Evolutionary conservation across 2,113 vertebrate genomes (phyloP).

Genomic region (Sapajus apella): DNA sequence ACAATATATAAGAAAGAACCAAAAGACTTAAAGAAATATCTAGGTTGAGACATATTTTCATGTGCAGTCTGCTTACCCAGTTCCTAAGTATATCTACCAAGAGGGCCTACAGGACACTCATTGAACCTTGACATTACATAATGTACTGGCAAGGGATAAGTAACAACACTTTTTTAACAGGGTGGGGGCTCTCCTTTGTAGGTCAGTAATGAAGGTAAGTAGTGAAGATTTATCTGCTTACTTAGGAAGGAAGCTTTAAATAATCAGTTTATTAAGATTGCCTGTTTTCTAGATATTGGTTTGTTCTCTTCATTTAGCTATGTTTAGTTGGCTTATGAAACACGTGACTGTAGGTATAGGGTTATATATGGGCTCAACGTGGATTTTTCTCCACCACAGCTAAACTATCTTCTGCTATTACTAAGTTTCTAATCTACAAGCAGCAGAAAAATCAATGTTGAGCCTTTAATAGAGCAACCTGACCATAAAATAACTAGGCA

Average conservation of each 20-base stretch:
- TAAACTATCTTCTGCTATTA: background rate
- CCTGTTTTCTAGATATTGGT: background rate
- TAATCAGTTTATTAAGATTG: background rate
- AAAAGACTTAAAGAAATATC: background rate
- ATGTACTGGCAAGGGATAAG: background rate
- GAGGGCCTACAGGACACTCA: background rate
- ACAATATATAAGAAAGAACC: background rate
- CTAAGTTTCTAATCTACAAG: background rate
- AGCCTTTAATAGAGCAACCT: background rate
- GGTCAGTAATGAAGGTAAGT: background rate
- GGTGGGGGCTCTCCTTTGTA: background rate
- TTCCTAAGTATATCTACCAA: background rate
- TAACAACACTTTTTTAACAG: background rate
- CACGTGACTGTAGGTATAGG: background rate
- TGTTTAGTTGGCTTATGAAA: background rate
- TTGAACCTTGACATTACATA: background rate
- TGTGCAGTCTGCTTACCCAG: background rate
- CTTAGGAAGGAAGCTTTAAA: background rate
- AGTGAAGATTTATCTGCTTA: background rate
- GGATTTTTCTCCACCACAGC: background rate
- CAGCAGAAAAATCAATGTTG: background rate
- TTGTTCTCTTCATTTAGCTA: background rate
- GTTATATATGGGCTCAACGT: background rate
- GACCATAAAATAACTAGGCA: background rate
- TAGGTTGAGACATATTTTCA: background rate